These are phyloP conservation scores for Elgaria multicarinata DNA, from an alignment of 2,113 vertebrate species.

Conservation along the genomic window DNA sequence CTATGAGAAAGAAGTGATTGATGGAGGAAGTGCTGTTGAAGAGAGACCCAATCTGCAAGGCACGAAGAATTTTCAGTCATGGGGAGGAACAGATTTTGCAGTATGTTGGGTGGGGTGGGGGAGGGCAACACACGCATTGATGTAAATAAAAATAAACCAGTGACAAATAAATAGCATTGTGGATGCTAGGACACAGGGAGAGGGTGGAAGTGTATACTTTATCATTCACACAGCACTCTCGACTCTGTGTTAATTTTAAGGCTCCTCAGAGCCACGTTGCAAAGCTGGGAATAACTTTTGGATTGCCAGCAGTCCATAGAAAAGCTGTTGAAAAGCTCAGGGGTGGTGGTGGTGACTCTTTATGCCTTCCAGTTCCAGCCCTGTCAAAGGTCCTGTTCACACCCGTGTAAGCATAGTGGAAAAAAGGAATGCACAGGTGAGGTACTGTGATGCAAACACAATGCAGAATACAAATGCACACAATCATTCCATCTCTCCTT, in stretches of 20 bases:
- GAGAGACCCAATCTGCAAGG: conserved; percentile 30
- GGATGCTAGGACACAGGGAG: neutral
- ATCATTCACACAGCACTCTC: neutral
- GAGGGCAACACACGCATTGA: neutral
- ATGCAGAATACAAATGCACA: neutral
- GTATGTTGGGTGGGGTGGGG: neutral
- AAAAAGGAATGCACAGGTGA: neutral
- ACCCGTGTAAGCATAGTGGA: neutral
- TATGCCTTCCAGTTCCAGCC: neutral
- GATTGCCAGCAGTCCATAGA: neutral
- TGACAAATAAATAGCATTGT: conserved; percentile 6
- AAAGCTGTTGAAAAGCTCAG: neutral
- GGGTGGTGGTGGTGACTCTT: too few species aligned
- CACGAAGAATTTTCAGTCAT: conserved; percentile 7
- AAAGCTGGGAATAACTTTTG: neutral
- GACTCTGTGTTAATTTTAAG: neutral
- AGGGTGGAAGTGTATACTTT: neutral
- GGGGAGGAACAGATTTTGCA: conserved; percentile 31
- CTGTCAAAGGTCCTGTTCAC: neutral
- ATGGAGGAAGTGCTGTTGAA: conserved; percentile 27
- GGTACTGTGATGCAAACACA: neutral
- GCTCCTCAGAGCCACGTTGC: neutral
- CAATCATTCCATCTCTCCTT: neutral
- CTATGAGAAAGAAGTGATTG: conserved; percentile 42
- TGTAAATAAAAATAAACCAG: conserved; percentile 25